Percentiles rank a stretch among this genome's conserved stretches.
phyloP scores from a whole-genome alignment of 2,113 vertebrate species.

The Rhadina sibilatrix region DNA sequence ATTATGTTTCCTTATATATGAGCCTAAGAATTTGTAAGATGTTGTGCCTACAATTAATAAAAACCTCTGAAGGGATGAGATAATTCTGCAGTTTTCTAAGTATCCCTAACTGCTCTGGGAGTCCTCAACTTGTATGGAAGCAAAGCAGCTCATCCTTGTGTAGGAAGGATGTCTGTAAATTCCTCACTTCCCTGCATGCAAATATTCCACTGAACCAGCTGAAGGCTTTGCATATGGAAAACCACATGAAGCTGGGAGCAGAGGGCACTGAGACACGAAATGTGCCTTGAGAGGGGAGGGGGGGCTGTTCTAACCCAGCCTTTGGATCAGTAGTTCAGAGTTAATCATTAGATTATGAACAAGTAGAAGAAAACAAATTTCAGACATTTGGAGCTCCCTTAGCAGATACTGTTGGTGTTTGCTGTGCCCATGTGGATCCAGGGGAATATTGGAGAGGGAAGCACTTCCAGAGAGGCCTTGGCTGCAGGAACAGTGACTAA shows the following conservation, averaged over 20 bases:
- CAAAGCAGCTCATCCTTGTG: neutral
- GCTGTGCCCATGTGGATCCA: neutral
- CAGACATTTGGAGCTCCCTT: neutral
- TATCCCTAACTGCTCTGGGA: neutral
- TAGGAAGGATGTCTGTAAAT: neutral
- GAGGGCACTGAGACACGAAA: neutral
- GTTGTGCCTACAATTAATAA: neutral
- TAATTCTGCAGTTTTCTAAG: neutral
- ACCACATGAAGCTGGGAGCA: neutral
- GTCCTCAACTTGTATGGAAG: neutral
- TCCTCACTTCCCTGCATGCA: neutral
- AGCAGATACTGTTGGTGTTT: rapidly evolving
- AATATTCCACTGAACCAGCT: neutral
- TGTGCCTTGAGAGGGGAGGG: neutral
- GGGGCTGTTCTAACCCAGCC: neutral
- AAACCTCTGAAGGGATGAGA: neutral
- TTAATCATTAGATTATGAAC: constrained; percentile 19
- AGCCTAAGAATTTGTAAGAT: neutral
- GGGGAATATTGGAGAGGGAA: neutral
- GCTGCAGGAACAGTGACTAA: constrained; percentile 1
- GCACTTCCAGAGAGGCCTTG: neutral
- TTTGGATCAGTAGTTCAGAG: constrained; percentile 3
- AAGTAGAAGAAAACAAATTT: neutral
- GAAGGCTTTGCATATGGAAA: constrained; percentile 3
- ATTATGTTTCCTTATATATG: neutral